Conservation (phyloP, 1,140 invertebrate species). For the Apis dorsata region DNA sequence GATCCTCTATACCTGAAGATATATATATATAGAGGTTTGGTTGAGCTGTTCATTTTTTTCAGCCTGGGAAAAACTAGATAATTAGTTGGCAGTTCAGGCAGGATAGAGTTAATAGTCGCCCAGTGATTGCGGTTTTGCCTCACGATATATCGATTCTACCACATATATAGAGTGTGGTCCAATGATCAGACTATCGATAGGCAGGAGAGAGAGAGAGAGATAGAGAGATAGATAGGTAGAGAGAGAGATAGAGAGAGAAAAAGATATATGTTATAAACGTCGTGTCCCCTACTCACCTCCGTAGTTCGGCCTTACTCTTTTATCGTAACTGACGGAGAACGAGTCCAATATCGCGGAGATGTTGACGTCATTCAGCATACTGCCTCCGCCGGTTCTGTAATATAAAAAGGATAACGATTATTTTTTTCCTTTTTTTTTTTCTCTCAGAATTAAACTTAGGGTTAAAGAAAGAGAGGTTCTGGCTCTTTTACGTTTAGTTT, state of each 20-base stretch:
- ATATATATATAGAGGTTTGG: neutral
- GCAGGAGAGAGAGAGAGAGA: conserved; percentile 10
- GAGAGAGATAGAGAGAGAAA: neutral
- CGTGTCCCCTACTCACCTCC: conserved; percentile 88
- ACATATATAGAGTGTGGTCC: conserved; percentile 20
- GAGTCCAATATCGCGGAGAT: conserved; percentile 96
- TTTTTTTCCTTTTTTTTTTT: neutral
- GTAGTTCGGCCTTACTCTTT: conserved; percentile 98
- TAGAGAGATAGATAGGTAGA: neutral
- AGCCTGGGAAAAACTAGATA: neutral
- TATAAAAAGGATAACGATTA: conserved; percentile 52
- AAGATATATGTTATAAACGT: neutral
- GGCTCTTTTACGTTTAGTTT: neutral
- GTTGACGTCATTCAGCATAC: conserved; percentile 92
- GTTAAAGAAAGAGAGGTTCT: neutral
- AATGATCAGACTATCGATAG: conserved; percentile 59
- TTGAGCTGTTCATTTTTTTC: neutral
- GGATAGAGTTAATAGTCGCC: neutral
- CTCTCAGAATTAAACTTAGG: too few relatives aligned
- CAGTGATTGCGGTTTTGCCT: conserved; percentile 44
- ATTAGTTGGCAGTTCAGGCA: neutral
- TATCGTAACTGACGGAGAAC: conserved; percentile 96
- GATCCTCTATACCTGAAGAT: too few relatives aligned
- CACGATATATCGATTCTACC: conserved; percentile 48
- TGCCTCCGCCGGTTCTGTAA: conserved; percentile 86